A percentile compares a stretch with the other conserved stretches of the same genome.
These are phyloP conservation scores for Urocynchramus pylzowi DNA, from an alignment of 2,113 vertebrate species.

Conservation along the genomic window DNA sequence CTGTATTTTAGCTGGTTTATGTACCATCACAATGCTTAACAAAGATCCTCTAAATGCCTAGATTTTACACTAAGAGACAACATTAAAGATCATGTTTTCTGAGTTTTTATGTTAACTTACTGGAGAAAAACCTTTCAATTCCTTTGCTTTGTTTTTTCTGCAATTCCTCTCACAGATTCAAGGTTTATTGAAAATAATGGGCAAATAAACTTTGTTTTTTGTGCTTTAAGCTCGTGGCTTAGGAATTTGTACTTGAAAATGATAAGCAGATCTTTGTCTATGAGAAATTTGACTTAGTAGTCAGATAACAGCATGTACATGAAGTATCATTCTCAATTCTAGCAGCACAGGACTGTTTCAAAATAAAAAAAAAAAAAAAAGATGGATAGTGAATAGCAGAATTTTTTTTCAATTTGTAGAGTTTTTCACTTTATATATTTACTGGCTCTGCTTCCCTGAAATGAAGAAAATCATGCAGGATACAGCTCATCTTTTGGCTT, in stretches of 20 bases:
- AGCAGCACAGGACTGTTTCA: neutral
- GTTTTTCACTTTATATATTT: neutral
- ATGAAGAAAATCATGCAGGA: neutral
- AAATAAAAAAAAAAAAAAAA: neutral
- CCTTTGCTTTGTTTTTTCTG: neutral
- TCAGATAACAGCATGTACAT: neutral
- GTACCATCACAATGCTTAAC: neutral
- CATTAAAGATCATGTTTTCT: neutral
- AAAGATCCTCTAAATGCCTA: neutral
- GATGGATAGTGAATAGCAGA: neutral
- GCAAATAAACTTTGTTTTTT: neutral
- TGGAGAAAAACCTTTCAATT: neutral
- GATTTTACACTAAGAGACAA: neutral
- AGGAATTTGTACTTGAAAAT: neutral
- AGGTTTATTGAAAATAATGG: neutral
- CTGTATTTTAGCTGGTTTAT: neutral
- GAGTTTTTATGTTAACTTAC: neutral
- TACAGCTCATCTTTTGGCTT: neutral
- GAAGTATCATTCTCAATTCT: neutral
- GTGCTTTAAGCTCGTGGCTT: neutral
- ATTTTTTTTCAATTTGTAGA: neutral
- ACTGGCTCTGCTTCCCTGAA: neutral
- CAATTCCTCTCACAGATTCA: neutral
- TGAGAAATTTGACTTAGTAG: neutral
- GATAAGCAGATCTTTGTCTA: neutral